Evolutionary conservation across 2,113 vertebrate species (phyloP).

Genomic region (Sylvilagus bachmani): DNA sequence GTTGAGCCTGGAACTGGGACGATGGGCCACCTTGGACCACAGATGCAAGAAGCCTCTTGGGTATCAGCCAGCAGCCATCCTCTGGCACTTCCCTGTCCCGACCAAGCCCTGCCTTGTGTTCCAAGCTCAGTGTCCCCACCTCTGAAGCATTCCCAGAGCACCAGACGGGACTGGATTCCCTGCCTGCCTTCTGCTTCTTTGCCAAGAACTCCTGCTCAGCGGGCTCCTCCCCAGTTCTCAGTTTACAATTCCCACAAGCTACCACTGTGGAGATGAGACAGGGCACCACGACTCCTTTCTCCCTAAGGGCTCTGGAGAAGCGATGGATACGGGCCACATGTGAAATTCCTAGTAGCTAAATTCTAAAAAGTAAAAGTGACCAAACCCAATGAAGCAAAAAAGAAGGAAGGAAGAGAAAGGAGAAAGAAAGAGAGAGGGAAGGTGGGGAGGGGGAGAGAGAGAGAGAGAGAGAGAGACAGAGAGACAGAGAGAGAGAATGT

Average conservation of each 20-base stretch:
- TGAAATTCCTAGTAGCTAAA: background rate
- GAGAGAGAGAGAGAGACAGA: no score
- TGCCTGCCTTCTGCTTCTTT: background rate
- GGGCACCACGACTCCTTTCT: background rate
- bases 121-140: background rate
- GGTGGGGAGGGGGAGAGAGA: no score
- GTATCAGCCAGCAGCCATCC: background rate
- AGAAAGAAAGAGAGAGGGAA: no score
- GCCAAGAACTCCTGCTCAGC: background rate
- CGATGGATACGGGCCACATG: background rate
- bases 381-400: background rate
- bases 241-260: background rate
- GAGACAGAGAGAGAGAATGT: no score
- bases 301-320: background rate
- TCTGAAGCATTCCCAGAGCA: background rate
- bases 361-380: background rate
- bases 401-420: no score
- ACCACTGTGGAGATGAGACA: background rate
- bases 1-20: background rate
- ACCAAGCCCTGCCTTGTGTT: background rate
- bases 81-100: background rate
- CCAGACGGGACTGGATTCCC: background rate
- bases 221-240: background rate
- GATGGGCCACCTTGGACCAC: background rate
- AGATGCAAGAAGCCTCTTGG: background rate